Conservation (phyloP, 1,140 invertebrate species). For the Lucilia cuprina region DNA sequence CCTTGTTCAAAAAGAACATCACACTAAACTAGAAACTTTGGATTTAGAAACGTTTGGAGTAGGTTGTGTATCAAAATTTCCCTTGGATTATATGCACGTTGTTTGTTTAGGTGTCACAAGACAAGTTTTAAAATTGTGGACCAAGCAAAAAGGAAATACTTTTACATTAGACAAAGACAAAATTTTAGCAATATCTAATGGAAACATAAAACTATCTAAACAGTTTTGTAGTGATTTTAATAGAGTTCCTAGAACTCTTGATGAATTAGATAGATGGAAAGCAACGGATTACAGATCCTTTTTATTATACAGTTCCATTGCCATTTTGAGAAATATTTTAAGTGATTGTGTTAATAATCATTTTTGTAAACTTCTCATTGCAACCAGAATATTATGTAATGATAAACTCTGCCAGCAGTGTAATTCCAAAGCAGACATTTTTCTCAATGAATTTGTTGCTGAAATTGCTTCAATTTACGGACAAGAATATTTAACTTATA, state of each 20-base stretch:
- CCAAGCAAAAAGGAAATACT: background rate
- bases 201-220: background rate
- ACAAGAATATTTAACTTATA: background rate
- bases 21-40: background rate
- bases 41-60: background rate
- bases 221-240: background rate
- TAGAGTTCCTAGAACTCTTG: background rate
- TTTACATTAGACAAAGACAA: background rate
- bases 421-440: background rate
- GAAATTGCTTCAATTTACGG: background rate
- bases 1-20: background rate
- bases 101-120: background rate
- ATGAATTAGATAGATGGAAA: constrained; percentile 5
- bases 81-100: background rate
- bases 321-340: background rate
- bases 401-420: background rate
- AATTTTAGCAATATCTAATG: background rate
- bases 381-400: background rate
- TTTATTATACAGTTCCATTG: background rate
- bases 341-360: background rate
- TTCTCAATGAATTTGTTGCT: background rate
- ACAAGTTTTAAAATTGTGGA: background rate
- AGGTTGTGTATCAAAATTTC: background rate
- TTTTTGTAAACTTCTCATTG: background rate
- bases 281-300: background rate